These are phyloP conservation scores for Priocnemis perturbator DNA, from an alignment of 2,888 invertebrate species.

Conservation along the genomic window DNA sequence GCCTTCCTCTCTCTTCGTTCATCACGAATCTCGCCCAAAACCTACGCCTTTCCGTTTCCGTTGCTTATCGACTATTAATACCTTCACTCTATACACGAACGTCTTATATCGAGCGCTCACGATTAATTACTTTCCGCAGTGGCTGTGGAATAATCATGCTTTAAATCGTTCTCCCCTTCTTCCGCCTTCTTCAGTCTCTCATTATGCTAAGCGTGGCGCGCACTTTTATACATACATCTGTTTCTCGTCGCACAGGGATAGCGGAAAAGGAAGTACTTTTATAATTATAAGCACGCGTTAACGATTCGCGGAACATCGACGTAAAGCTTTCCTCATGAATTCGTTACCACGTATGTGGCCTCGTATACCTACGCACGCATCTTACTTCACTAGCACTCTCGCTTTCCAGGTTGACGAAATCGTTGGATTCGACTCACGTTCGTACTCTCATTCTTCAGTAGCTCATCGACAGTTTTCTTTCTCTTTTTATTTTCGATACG, in stretches of 20 bases:
- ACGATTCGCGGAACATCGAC: constrained; percentile 8
- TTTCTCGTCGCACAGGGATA: constrained; percentile 3
- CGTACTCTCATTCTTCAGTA: too few species aligned
- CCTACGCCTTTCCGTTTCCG: background rate
- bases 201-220: constrained; percentile 12
- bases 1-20: too few species aligned
- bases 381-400: too few species aligned
- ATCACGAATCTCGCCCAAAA: too few species aligned
- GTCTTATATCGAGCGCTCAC: constrained; percentile 59
- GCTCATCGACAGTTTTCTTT: too few species aligned
- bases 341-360: too few species aligned
- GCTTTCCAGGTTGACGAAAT: too few species aligned
- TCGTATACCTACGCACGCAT: too few species aligned
- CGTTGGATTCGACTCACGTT: too few species aligned
- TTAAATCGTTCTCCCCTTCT: background rate
- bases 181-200: background rate
- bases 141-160: constrained; percentile 31
- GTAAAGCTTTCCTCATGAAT: constrained; percentile 5
- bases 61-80: constrained; percentile 31
- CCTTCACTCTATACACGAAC: constrained; percentile 54
- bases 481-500: too few species aligned
- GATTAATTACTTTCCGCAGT: constrained; percentile 28
- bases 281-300: constrained; percentile 13
- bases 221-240: constrained; percentile 12
- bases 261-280: background rate